Evolutionary conservation across 2,888 invertebrate species (phyloP), one percentile per base, ranked within the genome.

Genomic region (Carabus problematicus): DNA sequence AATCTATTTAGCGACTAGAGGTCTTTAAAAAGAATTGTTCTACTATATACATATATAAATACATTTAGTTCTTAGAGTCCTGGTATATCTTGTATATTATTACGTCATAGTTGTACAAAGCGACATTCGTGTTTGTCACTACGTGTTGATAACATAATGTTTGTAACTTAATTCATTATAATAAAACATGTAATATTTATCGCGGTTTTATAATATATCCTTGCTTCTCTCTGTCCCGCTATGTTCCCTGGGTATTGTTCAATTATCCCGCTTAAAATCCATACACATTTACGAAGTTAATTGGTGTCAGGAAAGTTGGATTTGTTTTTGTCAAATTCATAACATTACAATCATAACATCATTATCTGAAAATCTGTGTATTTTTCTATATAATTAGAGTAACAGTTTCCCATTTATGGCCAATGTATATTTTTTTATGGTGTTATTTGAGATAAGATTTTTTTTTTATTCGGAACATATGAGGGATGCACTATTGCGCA

Each of bases 141-240:
- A 63, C 71, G 72, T 72, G 73, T 73, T 71, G 73, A 74, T 76
- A 74, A 74, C 74, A 75, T 75, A 75, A 72, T 72, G 72, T 76
- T 76, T 76, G 76, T 76, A 76, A 76, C 75, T 75, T 75, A 75
- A 75, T 75, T 75, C 74, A 74, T 75, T 74, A 74, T 73, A 76
- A 76, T 75, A 76, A 76, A 75, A 73, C 72, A 74, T 72, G 72
- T 73, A 73, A 73, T 72, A 73, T 72, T 73, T 72, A 70, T 55
- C 49, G 52, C 56, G 18, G 64, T 41, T 66, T 62, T 54, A 70
- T 60, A 60, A 71, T 66, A 58, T 56, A 67, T 56, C 56, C 67
- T 71, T 64, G 55, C 60, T 64, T 42, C 42, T 70, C 14, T 29
- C 29, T 29, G 6, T 29, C 29, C 29, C 6, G 29, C 29, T 29